Evolutionary conservation across 2,797 vertebrate species (phyloP).

Genomic region (Zenarchopterus dispar): DNA sequence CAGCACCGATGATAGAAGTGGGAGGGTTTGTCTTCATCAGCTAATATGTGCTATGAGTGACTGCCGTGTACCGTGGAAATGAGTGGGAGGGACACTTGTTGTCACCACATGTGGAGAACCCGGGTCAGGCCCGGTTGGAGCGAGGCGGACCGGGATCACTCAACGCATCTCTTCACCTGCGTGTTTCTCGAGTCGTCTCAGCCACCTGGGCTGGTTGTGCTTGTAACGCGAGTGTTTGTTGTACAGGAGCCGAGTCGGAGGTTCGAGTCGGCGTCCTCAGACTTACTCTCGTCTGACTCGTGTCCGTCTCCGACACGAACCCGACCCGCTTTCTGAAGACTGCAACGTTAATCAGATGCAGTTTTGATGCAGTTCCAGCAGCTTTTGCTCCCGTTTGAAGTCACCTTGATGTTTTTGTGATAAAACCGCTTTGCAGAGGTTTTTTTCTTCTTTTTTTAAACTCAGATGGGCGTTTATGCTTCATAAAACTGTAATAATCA

Average conservation of each 20-base stretch:
- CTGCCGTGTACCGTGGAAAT: background rate
- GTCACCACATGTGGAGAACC: background rate
- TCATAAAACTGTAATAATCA: conserved; percentile 40
- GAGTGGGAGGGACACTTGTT: conserved; percentile 41
- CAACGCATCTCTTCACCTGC: too few species aligned
- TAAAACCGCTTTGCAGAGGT: conserved; percentile 7
- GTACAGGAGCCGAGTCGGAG: background rate
- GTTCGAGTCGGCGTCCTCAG: conserved; percentile 14
- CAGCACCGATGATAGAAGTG: background rate
- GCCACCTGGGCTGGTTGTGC: too few species aligned
- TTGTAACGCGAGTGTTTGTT: background rate
- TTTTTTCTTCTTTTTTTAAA: too few species aligned
- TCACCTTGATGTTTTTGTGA: conserved; percentile 12
- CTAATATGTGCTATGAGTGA: background rate
- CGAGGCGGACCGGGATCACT: too few species aligned
- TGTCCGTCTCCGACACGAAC: conserved; percentile 28
- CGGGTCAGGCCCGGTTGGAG: too few species aligned
- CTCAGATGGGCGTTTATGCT: conserved; percentile 5
- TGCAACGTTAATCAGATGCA: background rate
- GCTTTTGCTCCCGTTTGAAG: conserved; percentile 15
- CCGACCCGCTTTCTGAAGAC: conserved; percentile 19
- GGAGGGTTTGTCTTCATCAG: background rate
- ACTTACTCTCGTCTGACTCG: conserved; percentile 34
- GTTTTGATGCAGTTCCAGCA: conserved; percentile 8
- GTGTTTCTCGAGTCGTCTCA: too few species aligned